These are phyloP conservation scores for Silurus lanzhouensis DNA, from an alignment of 2,797 vertebrate genomes.

Conservation along the genomic window DNA sequence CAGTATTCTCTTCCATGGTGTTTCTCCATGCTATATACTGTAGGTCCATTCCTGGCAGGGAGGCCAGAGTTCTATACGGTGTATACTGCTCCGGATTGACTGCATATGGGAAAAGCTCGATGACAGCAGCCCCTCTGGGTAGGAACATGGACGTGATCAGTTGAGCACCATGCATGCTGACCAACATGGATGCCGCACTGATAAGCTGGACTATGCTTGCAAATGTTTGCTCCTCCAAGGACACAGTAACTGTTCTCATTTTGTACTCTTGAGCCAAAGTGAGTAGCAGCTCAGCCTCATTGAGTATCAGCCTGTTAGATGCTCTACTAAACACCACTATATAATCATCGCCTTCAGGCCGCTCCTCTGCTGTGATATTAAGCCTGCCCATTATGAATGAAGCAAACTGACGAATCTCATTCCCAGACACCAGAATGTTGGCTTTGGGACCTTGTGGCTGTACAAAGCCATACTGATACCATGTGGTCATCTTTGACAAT, in stretches of 20 bases:
- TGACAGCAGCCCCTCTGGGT: conserved; percentile 87
- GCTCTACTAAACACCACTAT: conserved; percentile 92
- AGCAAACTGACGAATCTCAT: conserved; percentile 91
- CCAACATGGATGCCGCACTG: conserved; percentile 86
- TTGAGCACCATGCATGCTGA: conserved; percentile 97
- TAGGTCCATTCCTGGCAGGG: conserved; percentile 93
- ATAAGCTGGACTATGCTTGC: conserved; percentile 83
- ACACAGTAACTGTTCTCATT: conserved; percentile 92
- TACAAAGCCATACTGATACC: conserved; percentile 98
- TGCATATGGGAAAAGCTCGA: conserved; percentile 93
- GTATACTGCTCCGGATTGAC: conserved; percentile 96
- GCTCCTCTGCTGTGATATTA: conserved; percentile 75
- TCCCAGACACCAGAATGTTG: conserved; percentile 93
- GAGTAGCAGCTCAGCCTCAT: conserved; percentile 92
- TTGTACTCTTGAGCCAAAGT: conserved; percentile 93
- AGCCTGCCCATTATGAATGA: conserved; percentile 82
- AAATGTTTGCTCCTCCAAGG: conserved; percentile 90
- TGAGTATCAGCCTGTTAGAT: conserved; percentile 89
- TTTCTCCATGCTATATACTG: conserved; percentile 96
- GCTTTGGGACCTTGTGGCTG: conserved; percentile 97
- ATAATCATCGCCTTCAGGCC: conserved; percentile 77
- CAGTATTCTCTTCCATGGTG: conserved; percentile 80
- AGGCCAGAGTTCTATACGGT: conserved; percentile 91
- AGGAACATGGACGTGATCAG: conserved; percentile 91
- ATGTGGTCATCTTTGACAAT: conserved; percentile 94